phyloP scores from a whole-genome alignment of 1,140 invertebrate genomes.

The Adoxophyes honmai region DNA sequence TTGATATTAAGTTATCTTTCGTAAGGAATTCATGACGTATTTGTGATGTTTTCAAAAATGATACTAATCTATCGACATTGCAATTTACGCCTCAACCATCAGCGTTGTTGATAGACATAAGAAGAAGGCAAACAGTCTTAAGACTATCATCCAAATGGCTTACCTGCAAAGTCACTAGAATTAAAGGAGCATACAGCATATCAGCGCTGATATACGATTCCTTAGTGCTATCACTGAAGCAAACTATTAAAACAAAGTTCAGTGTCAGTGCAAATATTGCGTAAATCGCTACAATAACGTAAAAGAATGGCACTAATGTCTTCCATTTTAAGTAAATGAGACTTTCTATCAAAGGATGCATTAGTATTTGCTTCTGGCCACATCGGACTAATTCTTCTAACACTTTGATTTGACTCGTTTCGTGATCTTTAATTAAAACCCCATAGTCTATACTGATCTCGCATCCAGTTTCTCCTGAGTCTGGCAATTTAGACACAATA shows the following conservation, averaged over 20 bases:
- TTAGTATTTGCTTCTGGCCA: slow-evolving; percentile 47
- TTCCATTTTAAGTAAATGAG: slow-evolving; percentile 66
- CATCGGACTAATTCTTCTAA: slow-evolving; percentile 45
- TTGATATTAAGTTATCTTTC: too few relatives aligned
- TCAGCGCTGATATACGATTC: not conserved
- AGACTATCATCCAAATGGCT: too few relatives aligned
- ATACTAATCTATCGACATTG: too few relatives aligned
- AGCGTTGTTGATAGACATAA: too few relatives aligned
- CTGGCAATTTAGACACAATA: not conserved
- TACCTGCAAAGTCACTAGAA: not conserved
- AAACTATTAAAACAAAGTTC: slow-evolving; percentile 20
- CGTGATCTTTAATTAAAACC: not conserved
- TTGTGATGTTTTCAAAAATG: too few relatives aligned
- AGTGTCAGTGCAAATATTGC: slow-evolving; percentile 39
- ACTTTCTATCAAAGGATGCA: slow-evolving; percentile 60
- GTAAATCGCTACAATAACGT: slow-evolving; percentile 43
- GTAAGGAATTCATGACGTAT: too few relatives aligned
- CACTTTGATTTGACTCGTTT: slow-evolving; percentile 12
- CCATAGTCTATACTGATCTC: not conserved
- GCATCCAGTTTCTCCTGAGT: not conserved
- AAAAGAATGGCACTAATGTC: slow-evolving; percentile 44
- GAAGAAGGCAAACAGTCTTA: too few relatives aligned
- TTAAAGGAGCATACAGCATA: not conserved
- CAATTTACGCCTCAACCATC: too few relatives aligned
- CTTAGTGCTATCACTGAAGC: slow-evolving; percentile 14